Conservation (phyloP, 2,797 vertebrate genomes). For the Gymnocypris eckloni region DNA sequence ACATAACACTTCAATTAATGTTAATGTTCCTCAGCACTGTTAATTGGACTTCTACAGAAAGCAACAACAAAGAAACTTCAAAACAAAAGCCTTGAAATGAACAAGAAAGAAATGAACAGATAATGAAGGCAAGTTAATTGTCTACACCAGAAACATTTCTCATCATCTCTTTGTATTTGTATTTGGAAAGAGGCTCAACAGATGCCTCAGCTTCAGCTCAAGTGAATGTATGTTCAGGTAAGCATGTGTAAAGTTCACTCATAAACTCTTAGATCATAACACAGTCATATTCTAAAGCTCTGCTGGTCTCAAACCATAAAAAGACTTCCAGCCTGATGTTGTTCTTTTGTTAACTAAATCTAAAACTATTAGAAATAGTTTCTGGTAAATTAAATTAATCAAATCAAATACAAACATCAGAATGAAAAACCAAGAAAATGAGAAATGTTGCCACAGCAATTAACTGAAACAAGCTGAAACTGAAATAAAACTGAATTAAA, state of each 20-base stretch:
- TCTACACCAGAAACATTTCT: background rate
- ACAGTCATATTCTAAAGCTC: background rate
- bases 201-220: background rate
- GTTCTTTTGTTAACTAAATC: background rate
- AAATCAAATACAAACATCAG: background rate
- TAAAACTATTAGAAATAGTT: background rate
- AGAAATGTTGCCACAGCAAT: background rate
- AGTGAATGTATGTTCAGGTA: background rate
- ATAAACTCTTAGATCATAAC: background rate
- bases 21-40: background rate
- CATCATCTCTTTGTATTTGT: background rate
- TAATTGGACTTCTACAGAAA: background rate
- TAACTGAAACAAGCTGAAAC: background rate
- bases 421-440: background rate
- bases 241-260: background rate
- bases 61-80: background rate
- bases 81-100: background rate
- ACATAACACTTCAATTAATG: background rate
- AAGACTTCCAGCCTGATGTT: background rate
- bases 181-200: background rate
- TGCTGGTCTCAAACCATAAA: background rate
- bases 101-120: background rate
- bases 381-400: background rate
- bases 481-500: background rate
- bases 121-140: background rate